Evolutionary conservation across 2,113 vertebrate genomes (phyloP), one percentile per base, ranked within the genome.

Genomic region (Gila orcuttii): DNA sequence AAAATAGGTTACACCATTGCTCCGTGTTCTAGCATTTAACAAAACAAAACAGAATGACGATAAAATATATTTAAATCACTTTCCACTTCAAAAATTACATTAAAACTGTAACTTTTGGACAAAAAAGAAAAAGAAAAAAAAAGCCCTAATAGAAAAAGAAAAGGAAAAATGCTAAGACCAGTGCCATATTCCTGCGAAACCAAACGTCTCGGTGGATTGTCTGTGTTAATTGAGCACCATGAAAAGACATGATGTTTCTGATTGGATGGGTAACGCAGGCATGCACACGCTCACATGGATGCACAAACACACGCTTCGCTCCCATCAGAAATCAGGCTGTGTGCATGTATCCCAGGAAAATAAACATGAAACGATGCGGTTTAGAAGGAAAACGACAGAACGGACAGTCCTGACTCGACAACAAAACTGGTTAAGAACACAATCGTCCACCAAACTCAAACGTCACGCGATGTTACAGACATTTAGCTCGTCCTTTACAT

Each of bases 1-100:
- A 93, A 94, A 94, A 94, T 91, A 94, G 92, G 93, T 93, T 94
- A 95, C 93, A 93, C 92, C 91, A 91, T 92, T 64, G 85, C 91
- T 88, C 90, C 84, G 88, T 73, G 88, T 93, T 79, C 93, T 91
- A 89, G 93, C 92, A 89, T 91, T 90, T 89, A 92, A 94, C 91
- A 89, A 90, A 78, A 88, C 88, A 78, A 93, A 93, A 79, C 28
- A 77, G 76, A 59, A 92, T 92, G 91, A 93, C 91, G 89, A 92
- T 89, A 93, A 93, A 94, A 93, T 87, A 90, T 81, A 92, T 89
- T 87, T 91, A 90, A 59, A 91, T 91, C 90, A 91, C 91, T 90
- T 88, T 86, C 89, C 90, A 93, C 92, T 80, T 87, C 89, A 91
- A 91, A 92, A 85, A 89, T 92, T 88, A 93, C 92, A 92, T 82